Evolutionary conservation across 2,797 vertebrate genomes (phyloP).

Genomic region (Cichlasoma orientale): DNA sequence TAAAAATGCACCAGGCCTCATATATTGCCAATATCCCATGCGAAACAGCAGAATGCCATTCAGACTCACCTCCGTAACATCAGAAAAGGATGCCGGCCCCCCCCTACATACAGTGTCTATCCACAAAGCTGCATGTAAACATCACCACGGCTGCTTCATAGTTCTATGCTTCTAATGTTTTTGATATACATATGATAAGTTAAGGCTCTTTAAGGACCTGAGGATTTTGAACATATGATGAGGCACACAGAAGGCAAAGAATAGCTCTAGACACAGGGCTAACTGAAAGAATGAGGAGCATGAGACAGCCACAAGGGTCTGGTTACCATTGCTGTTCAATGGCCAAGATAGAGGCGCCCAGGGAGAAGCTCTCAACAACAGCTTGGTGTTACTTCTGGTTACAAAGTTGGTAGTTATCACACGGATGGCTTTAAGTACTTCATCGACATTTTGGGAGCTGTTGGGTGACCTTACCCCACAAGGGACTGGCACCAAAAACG

Average conservation of each 20-base stretch:
- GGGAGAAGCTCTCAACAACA: constrained; percentile 36
- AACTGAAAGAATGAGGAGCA: constrained; percentile 65
- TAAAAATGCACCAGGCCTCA: constrained; percentile 71
- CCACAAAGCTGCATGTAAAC: constrained; percentile 72
- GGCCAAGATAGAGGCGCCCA: constrained; percentile 47
- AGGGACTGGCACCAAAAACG: constrained; percentile 15
- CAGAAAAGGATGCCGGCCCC: constrained; percentile 50
- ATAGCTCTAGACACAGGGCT: constrained; percentile 77
- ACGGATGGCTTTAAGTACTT: constrained; percentile 29
- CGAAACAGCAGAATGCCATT: constrained; percentile 66
- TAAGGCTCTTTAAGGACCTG: constrained; percentile 89
- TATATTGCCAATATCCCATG: constrained; percentile 75
- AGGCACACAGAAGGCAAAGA: constrained; percentile 87
- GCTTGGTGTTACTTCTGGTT: constrained; percentile 17
- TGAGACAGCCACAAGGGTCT: constrained; percentile 49
- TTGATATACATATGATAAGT: constrained; percentile 79
- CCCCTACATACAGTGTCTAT: constrained; percentile 42
- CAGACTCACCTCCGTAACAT: constrained; percentile 50
- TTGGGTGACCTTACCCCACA: constrained; percentile 2
- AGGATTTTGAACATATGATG: constrained; percentile 85
- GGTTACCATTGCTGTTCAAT: constrained; percentile 40
- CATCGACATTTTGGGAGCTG: constrained; percentile 15
- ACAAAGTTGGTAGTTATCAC: not conserved
- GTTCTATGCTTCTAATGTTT: constrained; percentile 62
- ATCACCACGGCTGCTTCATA: constrained; percentile 57